Conservation (phyloP, 2,888 invertebrate genomes). For the Vannuccia rotundouncinata region DNA sequence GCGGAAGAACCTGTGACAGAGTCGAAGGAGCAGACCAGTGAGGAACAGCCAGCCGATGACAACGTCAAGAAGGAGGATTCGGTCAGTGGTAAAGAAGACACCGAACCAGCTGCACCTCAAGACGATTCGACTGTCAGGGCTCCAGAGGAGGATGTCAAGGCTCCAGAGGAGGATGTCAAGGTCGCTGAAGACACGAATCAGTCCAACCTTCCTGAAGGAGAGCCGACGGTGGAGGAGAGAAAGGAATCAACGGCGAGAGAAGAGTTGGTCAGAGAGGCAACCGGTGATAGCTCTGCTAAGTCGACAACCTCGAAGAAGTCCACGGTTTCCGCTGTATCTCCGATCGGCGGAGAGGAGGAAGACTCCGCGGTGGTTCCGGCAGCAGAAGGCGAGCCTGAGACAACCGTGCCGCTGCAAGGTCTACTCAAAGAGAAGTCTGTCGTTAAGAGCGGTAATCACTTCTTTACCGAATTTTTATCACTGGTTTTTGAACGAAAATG, state of each 20-base stretch:
- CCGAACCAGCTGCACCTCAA: not conserved
- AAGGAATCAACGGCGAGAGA: not conserved
- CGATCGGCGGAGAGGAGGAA: not conserved
- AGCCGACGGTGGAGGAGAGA: not conserved
- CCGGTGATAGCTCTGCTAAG: constrained; percentile 4
- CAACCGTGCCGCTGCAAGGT: not conserved
- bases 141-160: not conserved
- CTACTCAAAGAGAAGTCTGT: not conserved
- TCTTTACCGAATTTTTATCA: too few species aligned
- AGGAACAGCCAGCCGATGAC: constrained; percentile 16
- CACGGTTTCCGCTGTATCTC: not conserved
- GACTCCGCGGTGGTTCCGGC: not conserved
- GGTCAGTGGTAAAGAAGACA: constrained; percentile 30
- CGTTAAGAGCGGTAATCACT: not conserved
- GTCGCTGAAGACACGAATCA: not conserved
- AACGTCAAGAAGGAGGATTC: constrained; percentile 36
- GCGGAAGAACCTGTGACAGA: constrained; percentile 38
- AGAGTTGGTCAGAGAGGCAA: not conserved
- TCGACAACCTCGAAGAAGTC: not conserved
- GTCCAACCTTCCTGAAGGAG: not conserved
- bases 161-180: not conserved
- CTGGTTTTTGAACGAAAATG: too few species aligned
- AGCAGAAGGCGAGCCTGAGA: not conserved
- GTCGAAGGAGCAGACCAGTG: constrained; percentile 38
- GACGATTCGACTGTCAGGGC: constrained; percentile 8